phyloP scores from a whole-genome alignment of 2,888 invertebrate genomes.

The Taenaris catops region DNA sequence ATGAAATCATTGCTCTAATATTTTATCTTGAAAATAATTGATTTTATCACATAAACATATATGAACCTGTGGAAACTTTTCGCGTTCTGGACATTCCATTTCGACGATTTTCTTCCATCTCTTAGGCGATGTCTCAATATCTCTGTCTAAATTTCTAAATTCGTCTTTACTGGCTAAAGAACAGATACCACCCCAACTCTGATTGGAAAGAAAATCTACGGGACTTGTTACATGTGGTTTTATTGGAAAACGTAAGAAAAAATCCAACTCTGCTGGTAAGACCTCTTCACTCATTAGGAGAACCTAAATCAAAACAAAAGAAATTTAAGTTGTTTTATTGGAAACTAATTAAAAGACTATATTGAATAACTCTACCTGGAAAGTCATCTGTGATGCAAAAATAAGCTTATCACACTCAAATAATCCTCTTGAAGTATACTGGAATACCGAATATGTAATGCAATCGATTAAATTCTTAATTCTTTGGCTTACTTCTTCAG shows the following conservation, averaged over 20 bases:
- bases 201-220: conserved; percentile 95
- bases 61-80: conserved; percentile 93
- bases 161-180: conserved; percentile 94
- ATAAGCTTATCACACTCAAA: conserved; percentile 98
- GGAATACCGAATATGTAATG: conserved; percentile 96
- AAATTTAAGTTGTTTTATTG: no score
- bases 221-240: conserved; percentile 96
- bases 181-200: conserved; percentile 97
- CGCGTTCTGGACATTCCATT: conserved; percentile 95
- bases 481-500: conserved; percentile 87
- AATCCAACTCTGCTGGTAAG: conserved; percentile 91
- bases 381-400: conserved; percentile 97
- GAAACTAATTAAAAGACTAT: no score
- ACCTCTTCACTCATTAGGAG: conserved; percentile 93
- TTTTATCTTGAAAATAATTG: no score
- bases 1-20: no score
- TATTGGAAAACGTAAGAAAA: conserved; percentile 94
- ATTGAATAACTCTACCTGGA: no score
- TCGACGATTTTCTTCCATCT: conserved; percentile 98
- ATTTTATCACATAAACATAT: no score
- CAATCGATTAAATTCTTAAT: conserved; percentile 95
- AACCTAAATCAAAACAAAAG: conserved; percentile 76
- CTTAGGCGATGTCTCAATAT: conserved; percentile 97
- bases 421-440: conserved; percentile 95
- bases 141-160: conserved; percentile 95